These are phyloP conservation scores for Gonioctena quinquepunctata DNA, from an alignment of 1,140 invertebrate species.

Conservation along the genomic window DNA sequence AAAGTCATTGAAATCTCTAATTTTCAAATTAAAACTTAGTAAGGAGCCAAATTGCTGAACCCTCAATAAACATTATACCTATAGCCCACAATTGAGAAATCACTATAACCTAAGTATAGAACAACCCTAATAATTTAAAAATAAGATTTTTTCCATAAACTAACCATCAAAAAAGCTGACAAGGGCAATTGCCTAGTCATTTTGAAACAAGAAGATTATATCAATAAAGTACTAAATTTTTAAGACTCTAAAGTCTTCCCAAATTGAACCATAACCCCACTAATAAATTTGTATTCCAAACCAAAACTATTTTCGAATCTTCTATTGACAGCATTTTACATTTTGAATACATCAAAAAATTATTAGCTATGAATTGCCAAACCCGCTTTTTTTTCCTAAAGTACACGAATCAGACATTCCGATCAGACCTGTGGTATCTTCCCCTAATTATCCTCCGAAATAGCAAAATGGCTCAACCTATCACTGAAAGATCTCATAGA, in stretches of 20 bases:
- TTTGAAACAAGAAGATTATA: not conserved
- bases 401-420: not conserved
- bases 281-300: not conserved
- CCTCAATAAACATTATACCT: not conserved
- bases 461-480: not conserved
- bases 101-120: not conserved
- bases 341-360: not conserved
- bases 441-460: not conserved
- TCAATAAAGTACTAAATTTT: not conserved
- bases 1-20: not conserved
- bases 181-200: not conserved
- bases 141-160: not conserved
- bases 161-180: not conserved
- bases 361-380: not conserved
- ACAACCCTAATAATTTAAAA: not conserved
- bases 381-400: not conserved
- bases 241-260: not conserved
- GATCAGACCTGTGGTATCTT: not conserved
- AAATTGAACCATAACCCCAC: no score
- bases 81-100: not conserved
- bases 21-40: not conserved
- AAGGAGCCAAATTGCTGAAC: not conserved
- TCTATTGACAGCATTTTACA: not conserved
- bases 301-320: not conserved
- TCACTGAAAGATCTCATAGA: not conserved